Conservation (phyloP, 2,888 invertebrate genomes). For the Eilema griseolum region DNA sequence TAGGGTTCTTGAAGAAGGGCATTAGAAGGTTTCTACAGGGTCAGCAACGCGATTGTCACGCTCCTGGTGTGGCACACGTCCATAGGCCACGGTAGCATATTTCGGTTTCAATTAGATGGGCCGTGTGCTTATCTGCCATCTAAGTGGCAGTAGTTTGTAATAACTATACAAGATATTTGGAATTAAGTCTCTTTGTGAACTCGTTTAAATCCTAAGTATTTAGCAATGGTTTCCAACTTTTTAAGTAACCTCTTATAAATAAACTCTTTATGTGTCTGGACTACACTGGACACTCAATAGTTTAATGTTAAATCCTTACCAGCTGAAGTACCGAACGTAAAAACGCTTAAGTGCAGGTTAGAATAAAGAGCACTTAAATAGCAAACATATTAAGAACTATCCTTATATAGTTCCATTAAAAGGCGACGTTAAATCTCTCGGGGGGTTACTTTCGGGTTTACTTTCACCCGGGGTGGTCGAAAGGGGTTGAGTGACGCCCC, state of each 20-base stretch:
- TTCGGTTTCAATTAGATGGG: no score
- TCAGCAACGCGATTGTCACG: no score
- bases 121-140: no score
- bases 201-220: not conserved
- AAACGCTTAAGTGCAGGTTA: conserved; percentile 9
- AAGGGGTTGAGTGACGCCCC: conserved; percentile 22
- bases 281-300: not conserved
- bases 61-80: no score
- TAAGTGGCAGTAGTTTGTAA: no score
- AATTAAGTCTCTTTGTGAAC: no score
- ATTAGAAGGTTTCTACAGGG: no score
- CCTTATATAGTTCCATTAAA: conserved; percentile 31
- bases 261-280: not conserved
- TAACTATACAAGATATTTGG: no score
- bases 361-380: conserved; percentile 23
- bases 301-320: not conserved
- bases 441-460: conserved; percentile 20
- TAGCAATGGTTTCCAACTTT: no score
- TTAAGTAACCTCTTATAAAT: not conserved
- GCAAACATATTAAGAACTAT: conserved; percentile 18
- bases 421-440: conserved; percentile 28
- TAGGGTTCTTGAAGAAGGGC: no score
- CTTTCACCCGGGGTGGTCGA: conserved; percentile 25
- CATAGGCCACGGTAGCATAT: no score
- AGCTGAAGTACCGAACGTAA: conserved; percentile 10